Conservation (phyloP, 1,140 invertebrate genomes). For the Penaeus vannamei region DNA sequence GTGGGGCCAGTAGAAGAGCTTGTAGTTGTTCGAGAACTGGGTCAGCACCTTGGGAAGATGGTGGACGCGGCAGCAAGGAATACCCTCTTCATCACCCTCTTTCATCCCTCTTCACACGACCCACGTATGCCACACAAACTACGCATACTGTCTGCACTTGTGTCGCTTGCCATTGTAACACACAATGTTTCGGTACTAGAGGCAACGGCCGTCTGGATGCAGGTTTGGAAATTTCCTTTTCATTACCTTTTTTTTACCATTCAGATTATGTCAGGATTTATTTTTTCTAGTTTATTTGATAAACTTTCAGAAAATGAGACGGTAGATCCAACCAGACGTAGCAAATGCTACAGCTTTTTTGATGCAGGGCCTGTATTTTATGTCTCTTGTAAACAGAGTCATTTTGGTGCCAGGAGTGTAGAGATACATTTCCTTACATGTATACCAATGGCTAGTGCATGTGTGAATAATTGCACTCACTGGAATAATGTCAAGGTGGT, state of each 20-base stretch:
- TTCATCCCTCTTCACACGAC: conserved; percentile 55
- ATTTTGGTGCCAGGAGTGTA: too few species aligned
- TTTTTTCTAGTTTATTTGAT: not conserved
- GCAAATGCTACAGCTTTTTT: too few species aligned
- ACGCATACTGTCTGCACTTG: conserved; percentile 48
- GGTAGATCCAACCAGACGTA: too few species aligned
- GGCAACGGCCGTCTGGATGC: conserved; percentile 63
- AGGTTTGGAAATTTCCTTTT: conserved; percentile 35
- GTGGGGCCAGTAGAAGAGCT: conserved; percentile 54
- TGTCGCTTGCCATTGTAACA: conserved; percentile 55
- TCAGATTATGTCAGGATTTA: not conserved
- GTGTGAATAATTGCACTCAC: too few species aligned
- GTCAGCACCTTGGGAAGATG: conserved; percentile 44
- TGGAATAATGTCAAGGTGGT: too few species aligned
- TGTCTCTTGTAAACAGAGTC: too few species aligned
- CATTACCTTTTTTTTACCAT: not conserved
- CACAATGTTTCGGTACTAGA: conserved; percentile 57
- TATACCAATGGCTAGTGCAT: too few species aligned
- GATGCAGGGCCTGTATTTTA: too few species aligned
- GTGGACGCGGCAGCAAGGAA: conserved; percentile 52
- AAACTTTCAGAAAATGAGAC: too few species aligned
- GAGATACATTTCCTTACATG: too few species aligned
- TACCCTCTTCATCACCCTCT: conserved; percentile 58
- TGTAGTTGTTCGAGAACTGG: conserved; percentile 52
- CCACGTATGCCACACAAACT: conserved; percentile 56